Evolutionary conservation across 2,888 invertebrate species (phyloP), one percentile per base, ranked within the genome.

Genomic region (Oscheius sp.): DNA sequence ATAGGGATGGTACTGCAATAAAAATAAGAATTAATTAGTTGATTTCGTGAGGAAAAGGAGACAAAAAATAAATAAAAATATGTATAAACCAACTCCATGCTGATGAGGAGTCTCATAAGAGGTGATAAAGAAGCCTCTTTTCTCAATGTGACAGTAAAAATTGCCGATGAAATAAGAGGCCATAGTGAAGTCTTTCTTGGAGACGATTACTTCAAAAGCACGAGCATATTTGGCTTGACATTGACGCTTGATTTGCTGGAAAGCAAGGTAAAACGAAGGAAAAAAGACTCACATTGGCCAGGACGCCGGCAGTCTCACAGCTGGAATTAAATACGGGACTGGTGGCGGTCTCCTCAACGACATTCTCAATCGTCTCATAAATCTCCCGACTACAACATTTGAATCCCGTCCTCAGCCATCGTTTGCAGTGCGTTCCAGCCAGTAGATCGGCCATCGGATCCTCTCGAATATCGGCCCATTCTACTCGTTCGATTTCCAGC

Each of bases 191-290:
- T 54, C 32, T 9, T 30, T 33, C 33, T 32, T 54, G 17, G 54
- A 54, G 17, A 54, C 54, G 33, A 54, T 33, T 14, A 54, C 36
- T 20, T 54, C 54, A 54, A 32, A 54, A 2, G 32, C 54, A 12
- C 54, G 54, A 33, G 54, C 30, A 22, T 20, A 54, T 28, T 72
- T 22, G 24, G 67, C 56, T 33, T 76, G 73, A 0, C 72, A 70
- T 71, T 70, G 65, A 57, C 66, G 14, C 26, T 51, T 51, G 14
- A 51, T 2, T 12, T 30, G 14, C 32, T 51, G n/a, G n/a, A n/a
- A n/a, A n/a, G n/a, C n/a, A n/a, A n/a, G n/a, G n/a, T n/a, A n/a
- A n/a, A n/a, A n/a, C n/a, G n/a, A n/a, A n/a, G n/a, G n/a, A 17
- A 17, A 14, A 44, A 20, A 47, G 47, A 22, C 14, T 47, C 14